A percentile compares a stretch with the other conserved stretches of the same genome.
Evolutionary conservation across 2,888 invertebrate species (phyloP).

Genomic region (Agrenia bidenticulata): DNA sequence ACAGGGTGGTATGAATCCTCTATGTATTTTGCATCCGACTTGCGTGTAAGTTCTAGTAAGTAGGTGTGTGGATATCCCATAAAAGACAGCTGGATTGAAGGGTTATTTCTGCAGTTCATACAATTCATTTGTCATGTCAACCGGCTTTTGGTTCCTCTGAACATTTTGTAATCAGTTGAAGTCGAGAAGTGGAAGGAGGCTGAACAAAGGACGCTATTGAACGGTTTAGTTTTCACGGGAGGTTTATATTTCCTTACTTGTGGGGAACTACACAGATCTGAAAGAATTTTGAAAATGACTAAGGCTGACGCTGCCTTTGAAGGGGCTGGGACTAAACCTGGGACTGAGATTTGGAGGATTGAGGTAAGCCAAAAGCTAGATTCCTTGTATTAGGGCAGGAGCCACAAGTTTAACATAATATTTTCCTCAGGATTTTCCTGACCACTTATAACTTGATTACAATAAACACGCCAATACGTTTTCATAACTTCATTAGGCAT

Average conservation of each 20-base stretch:
- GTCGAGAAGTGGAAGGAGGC: neutral
- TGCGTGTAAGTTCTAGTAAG: neutral
- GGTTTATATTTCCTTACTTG: neutral
- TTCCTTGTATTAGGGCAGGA: too few relatives aligned
- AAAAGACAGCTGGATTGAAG: conserved; percentile 12
- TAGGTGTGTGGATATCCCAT: conserved; percentile 1
- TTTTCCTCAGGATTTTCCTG: too few relatives aligned
- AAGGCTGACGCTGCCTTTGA: conserved; percentile 64
- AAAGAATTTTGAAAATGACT: conserved; percentile 25
- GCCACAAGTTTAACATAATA: too few relatives aligned
- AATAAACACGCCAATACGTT: too few relatives aligned
- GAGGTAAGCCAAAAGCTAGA: conserved; percentile 68
- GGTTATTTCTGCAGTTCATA: conserved; percentile 5
- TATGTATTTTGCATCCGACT: neutral
- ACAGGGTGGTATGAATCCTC: too few relatives aligned
- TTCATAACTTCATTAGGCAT: too few relatives aligned
- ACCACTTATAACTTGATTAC: too few relatives aligned
- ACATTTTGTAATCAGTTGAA: neutral
- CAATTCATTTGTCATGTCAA: neutral
- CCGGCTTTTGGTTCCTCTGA: neutral
- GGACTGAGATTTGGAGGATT: conserved; percentile 77
- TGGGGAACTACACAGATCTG: neutral
- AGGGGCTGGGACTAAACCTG: conserved; percentile 68
- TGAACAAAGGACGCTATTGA: neutral
- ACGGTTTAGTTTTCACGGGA: neutral